Percentiles rank a stretch among this genome's conserved stretches.
Evolutionary conservation across 2,888 invertebrate genomes (phyloP).

Genomic region (Lochmaea crataegi): DNA sequence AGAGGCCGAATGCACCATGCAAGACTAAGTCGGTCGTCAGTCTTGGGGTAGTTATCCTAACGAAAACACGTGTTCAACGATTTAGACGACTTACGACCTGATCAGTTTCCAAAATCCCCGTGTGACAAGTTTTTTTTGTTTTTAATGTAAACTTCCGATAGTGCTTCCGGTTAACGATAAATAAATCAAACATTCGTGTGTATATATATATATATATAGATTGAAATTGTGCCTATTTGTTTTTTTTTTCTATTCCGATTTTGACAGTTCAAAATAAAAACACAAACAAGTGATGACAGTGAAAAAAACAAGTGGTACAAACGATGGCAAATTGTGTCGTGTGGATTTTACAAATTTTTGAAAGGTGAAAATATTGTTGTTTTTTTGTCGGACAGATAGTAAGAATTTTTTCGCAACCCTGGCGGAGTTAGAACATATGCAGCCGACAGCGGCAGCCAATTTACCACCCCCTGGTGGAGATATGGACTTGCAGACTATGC

Average conservation of each 20-base stretch:
- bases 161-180: slow-evolving; percentile 42
- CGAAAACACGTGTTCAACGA: slow-evolving; percentile 67
- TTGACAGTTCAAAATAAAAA: slow-evolving; percentile 25
- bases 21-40: slow-evolving; percentile 61
- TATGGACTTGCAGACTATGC: slow-evolving; percentile 94
- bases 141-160: slow-evolving; percentile 46
- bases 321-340: slow-evolving; percentile 34
- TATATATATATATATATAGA: not conserved
- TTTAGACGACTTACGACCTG: slow-evolving; percentile 41
- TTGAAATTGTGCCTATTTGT: slow-evolving; percentile 14
- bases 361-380: slow-evolving; percentile 36
- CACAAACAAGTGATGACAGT: slow-evolving; percentile 32
- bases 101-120: slow-evolving; percentile 36
- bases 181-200: slow-evolving; percentile 21
- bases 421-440: slow-evolving; percentile 72
- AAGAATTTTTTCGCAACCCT: slow-evolving; percentile 51
- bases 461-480: slow-evolving; percentile 75
- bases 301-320: slow-evolving; percentile 30
- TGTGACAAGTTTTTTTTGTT: slow-evolving; percentile 37
- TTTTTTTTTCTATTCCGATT: not conserved
- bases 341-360: slow-evolving; percentile 32
- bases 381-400: slow-evolving; percentile 13
- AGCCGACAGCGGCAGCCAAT: slow-evolving; percentile 77
- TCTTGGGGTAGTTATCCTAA: slow-evolving; percentile 71
- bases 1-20: slow-evolving; percentile 71